These are phyloP conservation scores for Pemphigus obesinymphae DNA, from an alignment of 1,140 invertebrate species.

Conservation along the genomic window DNA sequence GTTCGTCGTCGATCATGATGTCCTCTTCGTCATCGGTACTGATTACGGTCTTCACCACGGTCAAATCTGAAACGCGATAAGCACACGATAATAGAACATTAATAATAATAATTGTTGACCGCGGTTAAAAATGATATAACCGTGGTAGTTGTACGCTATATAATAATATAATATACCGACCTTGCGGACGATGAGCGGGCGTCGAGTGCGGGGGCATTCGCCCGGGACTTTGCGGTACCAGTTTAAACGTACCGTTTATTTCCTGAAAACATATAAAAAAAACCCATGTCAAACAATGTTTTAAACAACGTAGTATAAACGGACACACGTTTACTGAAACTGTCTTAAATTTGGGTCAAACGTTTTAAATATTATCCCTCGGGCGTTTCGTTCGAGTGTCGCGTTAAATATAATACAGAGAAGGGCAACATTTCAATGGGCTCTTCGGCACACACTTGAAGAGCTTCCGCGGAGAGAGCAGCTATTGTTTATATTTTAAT, in stretches of 20 bases:
- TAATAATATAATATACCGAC: background rate
- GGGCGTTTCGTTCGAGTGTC: too few species aligned
- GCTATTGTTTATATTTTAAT: background rate
- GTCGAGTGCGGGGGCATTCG: slow-evolving; percentile 46
- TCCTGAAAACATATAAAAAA: slow-evolving; percentile 48
- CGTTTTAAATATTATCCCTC: background rate
- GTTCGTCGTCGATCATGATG: slow-evolving; percentile 28
- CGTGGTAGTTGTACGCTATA: too few species aligned
- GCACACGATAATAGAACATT: background rate
- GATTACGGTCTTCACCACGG: background rate
- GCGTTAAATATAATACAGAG: background rate
- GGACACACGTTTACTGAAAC: background rate
- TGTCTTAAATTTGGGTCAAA: background rate
- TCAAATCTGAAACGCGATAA: background rate
- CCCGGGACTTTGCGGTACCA: slow-evolving; percentile 54
- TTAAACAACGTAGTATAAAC: background rate
- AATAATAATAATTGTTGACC: too few species aligned
- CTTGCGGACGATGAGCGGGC: slow-evolving; percentile 18
- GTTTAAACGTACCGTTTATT: slow-evolving; percentile 54
- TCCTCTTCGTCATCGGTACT: slow-evolving; percentile 12
- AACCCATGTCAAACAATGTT: background rate
- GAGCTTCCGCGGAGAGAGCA: background rate
- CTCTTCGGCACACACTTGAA: slow-evolving; percentile 5
- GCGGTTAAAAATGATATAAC: too few species aligned
- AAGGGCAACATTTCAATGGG: slow-evolving; percentile 30